These are phyloP conservation scores for Ridgeia piscesae DNA, from an alignment of 1,140 invertebrate genomes.

Conservation along the genomic window DNA sequence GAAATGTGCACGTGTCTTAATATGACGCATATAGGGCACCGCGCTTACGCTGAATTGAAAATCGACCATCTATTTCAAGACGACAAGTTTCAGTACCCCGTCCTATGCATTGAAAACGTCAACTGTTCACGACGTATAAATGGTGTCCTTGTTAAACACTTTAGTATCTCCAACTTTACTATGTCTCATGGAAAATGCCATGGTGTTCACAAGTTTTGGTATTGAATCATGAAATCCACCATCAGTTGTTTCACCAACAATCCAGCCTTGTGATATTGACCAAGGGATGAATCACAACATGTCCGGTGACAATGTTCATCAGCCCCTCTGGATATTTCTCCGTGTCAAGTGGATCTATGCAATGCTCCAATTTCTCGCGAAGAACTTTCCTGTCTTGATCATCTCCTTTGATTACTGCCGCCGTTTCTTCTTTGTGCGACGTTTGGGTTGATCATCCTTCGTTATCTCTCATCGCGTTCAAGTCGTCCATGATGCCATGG, in stretches of 20 bases:
- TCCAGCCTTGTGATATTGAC: neutral
- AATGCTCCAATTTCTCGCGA: neutral
- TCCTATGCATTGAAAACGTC: too few relatives aligned
- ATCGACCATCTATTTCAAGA: too few relatives aligned
- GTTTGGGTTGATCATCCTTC: neutral
- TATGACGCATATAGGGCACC: too few relatives aligned
- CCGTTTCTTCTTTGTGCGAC: neutral
- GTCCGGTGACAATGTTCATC: neutral
- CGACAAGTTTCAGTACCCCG: too few relatives aligned
- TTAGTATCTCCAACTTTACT: slow-evolving; percentile 6
- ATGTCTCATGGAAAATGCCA: too few relatives aligned
- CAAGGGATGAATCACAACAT: neutral
- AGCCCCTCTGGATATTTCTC: neutral
- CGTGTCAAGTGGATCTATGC: neutral
- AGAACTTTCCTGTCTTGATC: neutral
- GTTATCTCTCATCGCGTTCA: neutral
- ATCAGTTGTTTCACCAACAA: neutral
- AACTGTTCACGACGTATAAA: too few relatives aligned
- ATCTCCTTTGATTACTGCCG: neutral
- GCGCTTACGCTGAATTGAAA: too few relatives aligned
- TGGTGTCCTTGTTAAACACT: slow-evolving; percentile 11
- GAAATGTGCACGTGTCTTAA: too few relatives aligned
- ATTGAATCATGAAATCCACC: neutral
- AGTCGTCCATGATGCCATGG: neutral
- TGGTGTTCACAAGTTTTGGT: neutral